Base-by-base conservation (phyloP, 2,888 invertebrate genomes). In the Malthinus seriepunctatus region DNA sequence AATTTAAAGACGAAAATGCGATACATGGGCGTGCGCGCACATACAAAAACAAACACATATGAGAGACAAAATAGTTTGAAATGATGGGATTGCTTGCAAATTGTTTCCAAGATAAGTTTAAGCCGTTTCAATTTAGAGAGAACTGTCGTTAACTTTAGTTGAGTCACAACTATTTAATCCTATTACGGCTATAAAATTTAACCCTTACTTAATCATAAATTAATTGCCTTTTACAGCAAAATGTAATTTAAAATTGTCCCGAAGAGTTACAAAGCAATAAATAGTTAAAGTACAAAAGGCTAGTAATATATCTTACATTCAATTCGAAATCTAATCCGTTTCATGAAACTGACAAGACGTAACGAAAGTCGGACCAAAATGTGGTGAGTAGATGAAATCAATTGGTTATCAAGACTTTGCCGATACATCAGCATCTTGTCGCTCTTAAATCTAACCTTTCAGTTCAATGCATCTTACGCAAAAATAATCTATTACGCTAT, bases 31-130 rank as follows among this genome's bases (percentile, higher is more conserved):
- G 5, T 5, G 5, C 23, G 5, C 23, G 5, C 23, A 23, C 23
- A 2, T n/a, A n/a, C n/a, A n/a, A n/a, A n/a, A n/a, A n/a, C n/a
- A n/a, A n/a, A 23, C 23, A 23, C 23, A 23, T 5, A 5, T 5
- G 23, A 69, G 69, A 63, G 72, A 72, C 73, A 69, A 72, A 67
- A 73, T 70, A 69, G 74, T 71, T 67, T 71, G n/a, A 74, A 74
- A 75, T 75, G 73, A 71, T 68, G 61, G 70, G 72, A 74, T 74
- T 73, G 75, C 69, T 73, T 71, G 71, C 73, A 75, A 76, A 75
- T 75, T 74, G 74, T 73, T 73, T 71, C 67, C 70, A 56, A 72
- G 74, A 75, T 73, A 73, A 72, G 71, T 70, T 67, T 69, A 68
- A 71, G 69, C 70, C 65, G 51, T 63, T 57, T 68, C 73, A 71